Base-by-base conservation (phyloP, 2,888 invertebrate genomes). In the Meteorus cinctellus region DNA sequence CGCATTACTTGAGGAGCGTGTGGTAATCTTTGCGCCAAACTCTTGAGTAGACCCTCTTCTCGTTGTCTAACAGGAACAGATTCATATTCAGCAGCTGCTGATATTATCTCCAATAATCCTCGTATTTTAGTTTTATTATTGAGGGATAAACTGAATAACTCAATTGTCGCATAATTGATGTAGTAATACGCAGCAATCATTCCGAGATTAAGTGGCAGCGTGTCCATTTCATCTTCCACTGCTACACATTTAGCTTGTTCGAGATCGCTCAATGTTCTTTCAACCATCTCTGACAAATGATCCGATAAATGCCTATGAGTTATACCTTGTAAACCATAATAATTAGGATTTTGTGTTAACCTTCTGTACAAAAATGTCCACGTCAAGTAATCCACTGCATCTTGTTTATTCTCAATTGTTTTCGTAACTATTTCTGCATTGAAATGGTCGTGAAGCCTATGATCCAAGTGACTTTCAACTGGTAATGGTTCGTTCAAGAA, bases 141-240 rank as follows among this genome's bases (percentile, higher is more conserved):
- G 67, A 99, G 91, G 0, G 99, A 99, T 86, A 98, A 93, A 86
- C 98, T 98, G 92, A 99, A 99, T 83, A 99, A 91, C 90, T 99
- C 99, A 76, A 99, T 99, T 0, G 99, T 99, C 0, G 98, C 98
- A 86, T 99, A 99, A 90, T 99, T 98, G 85, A 99, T 99, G 90
- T 99, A 99, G 90, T 99, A 99, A 90, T 99, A 99, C 0, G 99
- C 98, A 0, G 99, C 99, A 89, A 99, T 99, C 98, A 99, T 99
- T 86, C 99, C 99, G 88, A 99, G 91, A 92, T 99, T 99, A 48
- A 99, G 92, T 0, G 99, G 98, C 77, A 97, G 92, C 0, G 97
- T 96, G 89, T 99, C 98, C 95, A 99, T 97, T 83, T 99, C 99
- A 82, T 99, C 99, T 88, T 99, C 98, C 8, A 99, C 94, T 69